Evolutionary conservation across 2,113 vertebrate species (phyloP), one percentile per base, ranked within the genome.

Genomic region (Vireo altiloquus): DNA sequence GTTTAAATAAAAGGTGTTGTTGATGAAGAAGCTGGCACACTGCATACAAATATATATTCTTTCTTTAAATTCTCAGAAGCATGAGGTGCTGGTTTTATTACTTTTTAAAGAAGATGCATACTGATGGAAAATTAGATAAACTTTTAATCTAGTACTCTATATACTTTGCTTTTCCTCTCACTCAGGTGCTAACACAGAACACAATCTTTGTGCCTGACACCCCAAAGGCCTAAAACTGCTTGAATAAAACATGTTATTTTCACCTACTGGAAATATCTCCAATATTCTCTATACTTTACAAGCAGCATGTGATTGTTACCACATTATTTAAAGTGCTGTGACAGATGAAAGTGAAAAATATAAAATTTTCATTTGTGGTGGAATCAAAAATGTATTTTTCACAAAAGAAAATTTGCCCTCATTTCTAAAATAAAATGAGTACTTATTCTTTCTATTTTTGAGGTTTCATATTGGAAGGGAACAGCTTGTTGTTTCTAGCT

Each of bases 161-260:
- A 37, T 50, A 84, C 18, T 74, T 90, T 47, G 5, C 19, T 92
- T 60, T 80, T 76, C 4, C 10, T 91, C 19, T 91, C 64, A 49
- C 24, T 77, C 54, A 30, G 30, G 30, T 46, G 27, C 19, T 63
- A 68, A 81, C 28, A 52, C 13, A 65, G 33, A 90, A 28, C 13
- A 37, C 6, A 61, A 5, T 24, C 70, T 84, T 87, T 85, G 74
- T 75, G 50, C 39, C 11, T 35, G 83, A 50, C 24, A 77, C 47
- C 52, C 59, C 42, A 65, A 79, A 33, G 81, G 14, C 59, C 65
- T 89, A 42, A 76, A 92, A 96, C 40, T 66, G 44, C 25, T 60
- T 93, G 75, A 82, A 88, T 89, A 96, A 83, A 65, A 81, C 53
- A 92, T 90, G 63, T 23, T 61, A 82, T 95, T 95, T 88, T 76